A percentile compares a stretch with the other conserved stretches of the same genome.
Conservation (phyloP, 2,888 invertebrate genomes). For the Dryadula phaetusa region DNA sequence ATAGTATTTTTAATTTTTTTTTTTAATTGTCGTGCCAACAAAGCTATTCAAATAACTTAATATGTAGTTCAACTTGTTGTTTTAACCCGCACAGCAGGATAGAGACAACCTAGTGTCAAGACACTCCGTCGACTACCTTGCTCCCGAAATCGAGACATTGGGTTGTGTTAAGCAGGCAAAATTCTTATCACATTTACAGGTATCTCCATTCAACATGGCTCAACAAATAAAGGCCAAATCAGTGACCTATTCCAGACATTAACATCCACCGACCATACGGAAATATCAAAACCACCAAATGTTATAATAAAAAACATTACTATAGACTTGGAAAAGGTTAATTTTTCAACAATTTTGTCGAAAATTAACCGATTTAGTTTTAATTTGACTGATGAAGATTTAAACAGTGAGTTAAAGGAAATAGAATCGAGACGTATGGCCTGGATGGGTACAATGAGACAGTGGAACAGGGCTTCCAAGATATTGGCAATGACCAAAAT, state of each 20-base stretch:
- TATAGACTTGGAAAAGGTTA: constrained; percentile 46
- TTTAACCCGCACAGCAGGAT: too few relatives aligned
- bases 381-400: constrained; percentile 5
- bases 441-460: background rate
- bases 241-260: constrained; percentile 43
- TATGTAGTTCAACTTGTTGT: too few relatives aligned
- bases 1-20: too few relatives aligned
- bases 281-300: constrained; percentile 13
- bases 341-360: constrained; percentile 39
- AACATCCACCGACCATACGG: constrained; percentile 10
- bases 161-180: too few relatives aligned
- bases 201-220: background rate
- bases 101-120: too few relatives aligned
- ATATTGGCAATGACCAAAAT: constrained; percentile 42
- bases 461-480: constrained; percentile 10
- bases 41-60: too few relatives aligned
- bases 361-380: constrained; percentile 37
- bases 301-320: constrained; percentile 43
- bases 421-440: constrained; percentile 40
- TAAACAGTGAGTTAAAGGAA: constrained; percentile 2
- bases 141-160: too few relatives aligned
- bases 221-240: constrained; percentile 21
- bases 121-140: too few relatives aligned
- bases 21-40: too few relatives aligned
- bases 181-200: too few relatives aligned